Conservation (phyloP, 1,140 invertebrate genomes). For the Pseudachorutes palmiensis region DNA sequence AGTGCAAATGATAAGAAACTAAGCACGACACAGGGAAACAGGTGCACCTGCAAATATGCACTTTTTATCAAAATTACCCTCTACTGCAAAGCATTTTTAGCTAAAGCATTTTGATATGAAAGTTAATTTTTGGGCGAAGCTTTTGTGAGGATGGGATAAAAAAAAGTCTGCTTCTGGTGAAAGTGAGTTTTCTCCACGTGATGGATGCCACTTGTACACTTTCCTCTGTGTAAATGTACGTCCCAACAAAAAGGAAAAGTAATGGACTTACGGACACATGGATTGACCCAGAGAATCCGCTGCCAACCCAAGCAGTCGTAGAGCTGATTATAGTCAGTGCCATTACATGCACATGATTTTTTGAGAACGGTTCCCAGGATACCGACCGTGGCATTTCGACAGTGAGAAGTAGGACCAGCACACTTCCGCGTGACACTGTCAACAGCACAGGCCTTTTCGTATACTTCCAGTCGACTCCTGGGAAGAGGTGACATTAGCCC, state of each 20-base stretch:
- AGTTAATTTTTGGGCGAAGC: too few relatives aligned
- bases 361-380: constrained; percentile 76
- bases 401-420: constrained; percentile 69
- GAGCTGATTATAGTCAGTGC: constrained; percentile 66
- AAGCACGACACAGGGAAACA: too few relatives aligned
- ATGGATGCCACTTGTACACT: too few relatives aligned
- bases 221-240: too few relatives aligned
- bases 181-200: too few relatives aligned
- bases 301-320: constrained; percentile 84
- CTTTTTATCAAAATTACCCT: too few relatives aligned
- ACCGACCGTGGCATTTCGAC: constrained; percentile 69
- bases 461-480: constrained; percentile 69
- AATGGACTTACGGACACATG: constrained; percentile 71
- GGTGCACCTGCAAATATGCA: too few relatives aligned
- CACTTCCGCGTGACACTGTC: constrained; percentile 79
- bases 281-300: constrained; percentile 79
- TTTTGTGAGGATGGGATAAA: too few relatives aligned
- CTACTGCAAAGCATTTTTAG: too few relatives aligned
- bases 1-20: too few relatives aligned
- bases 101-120: too few relatives aligned
- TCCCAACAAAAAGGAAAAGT: constrained; percentile 4
- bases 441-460: constrained; percentile 80
- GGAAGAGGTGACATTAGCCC: constrained; percentile 2
- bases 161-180: too few relatives aligned
- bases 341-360: constrained; percentile 73